Base-by-base conservation (phyloP, 2,797 vertebrate species). In the Cetoscarus ocellatus region DNA sequence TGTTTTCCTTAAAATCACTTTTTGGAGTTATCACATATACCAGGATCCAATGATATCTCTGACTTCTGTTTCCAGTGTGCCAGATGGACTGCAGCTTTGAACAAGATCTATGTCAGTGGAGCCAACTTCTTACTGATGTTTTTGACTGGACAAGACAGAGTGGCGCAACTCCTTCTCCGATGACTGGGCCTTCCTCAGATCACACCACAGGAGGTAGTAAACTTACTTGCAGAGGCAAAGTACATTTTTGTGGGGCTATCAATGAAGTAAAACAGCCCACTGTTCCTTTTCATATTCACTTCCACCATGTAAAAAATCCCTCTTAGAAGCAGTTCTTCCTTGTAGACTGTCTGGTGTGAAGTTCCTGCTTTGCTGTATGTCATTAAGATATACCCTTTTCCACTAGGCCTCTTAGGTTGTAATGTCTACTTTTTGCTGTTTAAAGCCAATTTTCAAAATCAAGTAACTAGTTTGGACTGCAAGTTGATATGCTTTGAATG, bases 101-200 rank as follows among this genome's bases (percentile, higher is more conserved):
- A 14, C 57, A 53, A 2, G 77, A 86, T 54, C 55, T 92, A 9
- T 94, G 92, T 78, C 54, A 75, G 11, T 94, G 93, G 93, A 86
- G 17, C 59, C 91, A 94, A 55, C 9, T 86, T 50, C 9, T 68
- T 1, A 59, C 89, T 3, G 91, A 94, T 42, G 88, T 58, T 43
- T 92, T 94, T 87, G 90, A 94, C 17, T 94, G 93, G 92, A 93
- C 83, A 15, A 82, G 90, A 56, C 70, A 82, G 7, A 83, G 42
- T 34, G 91, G 90, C 54, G 74, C 88, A 62, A 92, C 91, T 15
- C 83, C 88, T 6, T 90, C 92, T 2, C 3, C 19, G 9, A 70
- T 67, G 57, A 93, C 89, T 0, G 92, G 91, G 6, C 91, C 91
- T 0, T 84, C 88, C 2, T 86, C 78, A 61, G 92, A 94, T 74